phyloP scores from a whole-genome alignment of 1,140 invertebrate genomes.

The Sinella curviseta region DNA sequence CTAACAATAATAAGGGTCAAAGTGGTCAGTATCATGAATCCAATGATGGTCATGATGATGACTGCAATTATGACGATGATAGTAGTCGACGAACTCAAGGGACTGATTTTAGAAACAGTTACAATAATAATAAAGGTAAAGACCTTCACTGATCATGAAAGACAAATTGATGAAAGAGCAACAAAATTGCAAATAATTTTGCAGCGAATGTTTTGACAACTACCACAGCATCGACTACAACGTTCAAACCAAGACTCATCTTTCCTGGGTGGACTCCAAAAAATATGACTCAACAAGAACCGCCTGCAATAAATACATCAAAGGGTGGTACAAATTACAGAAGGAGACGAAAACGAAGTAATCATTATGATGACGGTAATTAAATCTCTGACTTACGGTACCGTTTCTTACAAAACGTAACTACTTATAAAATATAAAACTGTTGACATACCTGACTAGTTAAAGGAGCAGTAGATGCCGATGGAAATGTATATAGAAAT shows the following conservation, averaged over 20 bases:
- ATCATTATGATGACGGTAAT: neutral
- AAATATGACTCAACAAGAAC: neutral
- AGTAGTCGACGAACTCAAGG: neutral
- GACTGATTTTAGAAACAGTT: neutral
- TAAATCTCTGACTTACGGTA: too few species aligned
- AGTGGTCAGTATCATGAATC: neutral
- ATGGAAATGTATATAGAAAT: neutral
- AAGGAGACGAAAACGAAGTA: neutral
- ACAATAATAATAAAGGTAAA: neutral
- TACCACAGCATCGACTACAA: neutral
- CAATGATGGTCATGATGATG: neutral
- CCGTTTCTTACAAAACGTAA: too few species aligned
- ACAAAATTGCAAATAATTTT: neutral
- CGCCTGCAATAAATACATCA: neutral
- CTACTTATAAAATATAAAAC: too few species aligned
- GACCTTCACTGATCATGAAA: neutral
- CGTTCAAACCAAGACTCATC: constrained; percentile 7
- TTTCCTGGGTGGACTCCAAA: neutral
- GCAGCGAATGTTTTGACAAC: constrained; percentile 1
- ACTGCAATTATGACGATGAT: neutral
- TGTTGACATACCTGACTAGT: too few species aligned
- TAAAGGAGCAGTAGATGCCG: too few species aligned
- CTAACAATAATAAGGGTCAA: neutral
- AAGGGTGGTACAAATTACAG: neutral
- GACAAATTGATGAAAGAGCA: too few species aligned